Conservation (phyloP, 2,888 invertebrate genomes). For the Pimpla rufipes region DNA sequence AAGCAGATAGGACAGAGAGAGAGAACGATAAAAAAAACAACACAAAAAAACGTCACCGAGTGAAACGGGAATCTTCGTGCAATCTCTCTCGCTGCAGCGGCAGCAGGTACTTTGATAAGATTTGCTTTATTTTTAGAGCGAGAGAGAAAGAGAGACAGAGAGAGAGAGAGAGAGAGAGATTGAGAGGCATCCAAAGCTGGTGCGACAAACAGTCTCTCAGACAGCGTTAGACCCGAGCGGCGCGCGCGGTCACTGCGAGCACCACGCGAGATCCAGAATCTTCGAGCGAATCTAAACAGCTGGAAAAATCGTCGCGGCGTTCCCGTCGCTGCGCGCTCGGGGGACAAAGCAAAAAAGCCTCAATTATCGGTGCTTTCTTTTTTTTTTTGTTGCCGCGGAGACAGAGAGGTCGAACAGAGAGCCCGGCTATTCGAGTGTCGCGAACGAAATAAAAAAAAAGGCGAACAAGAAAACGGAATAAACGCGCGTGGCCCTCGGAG, state of each 20-base stretch:
- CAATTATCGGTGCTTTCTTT: no score
- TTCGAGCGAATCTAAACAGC: neutral
- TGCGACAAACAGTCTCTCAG: neutral
- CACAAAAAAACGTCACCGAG: slow-evolving; percentile 37
- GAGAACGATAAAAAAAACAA: neutral
- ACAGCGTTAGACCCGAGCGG: neutral
- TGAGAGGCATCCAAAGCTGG: neutral
- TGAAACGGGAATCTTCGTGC: slow-evolving; percentile 56
- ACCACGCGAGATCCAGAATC: neutral
- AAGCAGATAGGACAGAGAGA: slow-evolving; percentile 7
- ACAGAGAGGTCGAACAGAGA: no score
- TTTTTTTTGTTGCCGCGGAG: no score
- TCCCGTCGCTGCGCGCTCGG: neutral
- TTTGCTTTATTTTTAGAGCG: slow-evolving; percentile 63
- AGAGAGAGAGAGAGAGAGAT: slow-evolving; percentile 9
- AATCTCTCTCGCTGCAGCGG: slow-evolving; percentile 51
- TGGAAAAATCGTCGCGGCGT: neutral
- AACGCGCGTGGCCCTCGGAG: neutral
- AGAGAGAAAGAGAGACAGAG: slow-evolving; percentile 17
- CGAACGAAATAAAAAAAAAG: slow-evolving; percentile 1
- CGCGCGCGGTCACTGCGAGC: neutral
- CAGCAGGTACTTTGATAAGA: slow-evolving; percentile 49
- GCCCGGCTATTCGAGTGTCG: no score
- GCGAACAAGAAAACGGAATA: slow-evolving; percentile 4
- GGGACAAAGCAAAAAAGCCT: no score